These are phyloP conservation scores for Sebastes fasciatus DNA, from an alignment of 2,113 vertebrate genomes.

Conservation along the genomic window DNA sequence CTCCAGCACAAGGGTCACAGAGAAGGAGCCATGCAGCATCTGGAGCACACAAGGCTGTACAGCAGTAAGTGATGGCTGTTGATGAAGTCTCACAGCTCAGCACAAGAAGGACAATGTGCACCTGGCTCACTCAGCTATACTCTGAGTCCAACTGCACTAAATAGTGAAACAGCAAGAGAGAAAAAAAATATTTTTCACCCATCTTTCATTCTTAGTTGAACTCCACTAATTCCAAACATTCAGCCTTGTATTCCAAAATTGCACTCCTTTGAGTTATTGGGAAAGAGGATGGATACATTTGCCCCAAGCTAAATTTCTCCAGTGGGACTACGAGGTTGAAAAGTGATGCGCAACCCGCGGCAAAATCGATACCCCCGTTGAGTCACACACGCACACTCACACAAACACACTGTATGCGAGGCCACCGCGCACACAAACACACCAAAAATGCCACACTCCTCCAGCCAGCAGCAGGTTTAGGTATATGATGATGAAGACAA, in stretches of 20 bases:
- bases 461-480: conserved; percentile 8
- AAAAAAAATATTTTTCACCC: not conserved
- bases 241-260: conserved; percentile 13
- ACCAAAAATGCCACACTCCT: conserved; percentile 10
- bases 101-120: not conserved
- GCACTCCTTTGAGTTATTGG: not conserved
- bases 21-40: conserved; percentile 2
- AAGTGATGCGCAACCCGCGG: conserved; percentile 69
- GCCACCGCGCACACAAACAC: not conserved
- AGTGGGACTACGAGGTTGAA: conserved; percentile 64
- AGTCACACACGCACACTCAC: conserved; percentile 42
- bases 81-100: conserved; percentile 17
- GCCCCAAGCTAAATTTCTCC: conserved; percentile 62
- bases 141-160: not conserved
- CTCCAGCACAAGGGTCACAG: conserved; percentile 24
- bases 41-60: not conserved
- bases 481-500: conserved; percentile 37
- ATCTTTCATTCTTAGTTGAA: conserved; percentile 9
- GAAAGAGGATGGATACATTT: conserved; percentile 45
- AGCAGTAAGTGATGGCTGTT: not conserved
- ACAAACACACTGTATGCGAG: not conserved
- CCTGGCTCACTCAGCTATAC: not conserved
- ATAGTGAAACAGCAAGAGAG: not conserved
- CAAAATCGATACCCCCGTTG: conserved; percentile 65
- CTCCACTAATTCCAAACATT: conserved; percentile 26